Evolutionary conservation across 2,113 vertebrate species (phyloP), one percentile per base, ranked within the genome.

Genomic region (Toxotes jaculatrix): DNA sequence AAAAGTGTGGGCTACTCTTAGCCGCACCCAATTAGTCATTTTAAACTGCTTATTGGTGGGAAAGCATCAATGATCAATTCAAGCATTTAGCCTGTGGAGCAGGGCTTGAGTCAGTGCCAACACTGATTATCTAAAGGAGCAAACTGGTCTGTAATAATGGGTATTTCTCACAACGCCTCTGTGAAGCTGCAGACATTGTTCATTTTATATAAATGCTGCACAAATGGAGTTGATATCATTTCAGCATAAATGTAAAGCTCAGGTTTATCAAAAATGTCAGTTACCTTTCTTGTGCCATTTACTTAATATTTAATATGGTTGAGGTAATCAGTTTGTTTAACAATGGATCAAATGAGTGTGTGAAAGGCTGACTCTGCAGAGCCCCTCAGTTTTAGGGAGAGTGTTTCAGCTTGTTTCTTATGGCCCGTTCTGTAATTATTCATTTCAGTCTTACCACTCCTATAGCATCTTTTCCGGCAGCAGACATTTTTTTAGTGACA

Each of bases 31-130:
- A 94, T 95, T 92, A 94, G 87, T 95, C 94, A 95, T 91, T 89
- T 93, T 89, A 92, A 94, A 91, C 91, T 78, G 93, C 91, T 91
- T 89, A 92, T 93, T 92, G 92, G 93, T 93, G 88, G 90, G 88
- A 88, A 88, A 82, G 90, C 88, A 45, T 89, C 86, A 81, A 90
- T 92, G 91, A 93, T 94, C 91, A 91, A 93, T 93, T 93, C 90
- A 82, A 86, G 89, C 91, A 87, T 91, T 93, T 90, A 89, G 90
- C 87, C 86, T 21, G 66, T 87, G 87, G 84, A 84, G 87, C 84
- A 77, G 61, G 61, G 85, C 87, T 87, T 83, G 80, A 89, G 79
- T 87, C 86, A 47, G 80, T 71, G 88, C 87, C 84, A 89, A 77
- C 91, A 89, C 89, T 91, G 92, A 93, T 93, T 93, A 90, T 91